Percentiles rank a stretch among this genome's conserved stretches.
Evolutionary conservation across 2,797 vertebrate species (phyloP).

Genomic region (Kryptolebias ocellatus): DNA sequence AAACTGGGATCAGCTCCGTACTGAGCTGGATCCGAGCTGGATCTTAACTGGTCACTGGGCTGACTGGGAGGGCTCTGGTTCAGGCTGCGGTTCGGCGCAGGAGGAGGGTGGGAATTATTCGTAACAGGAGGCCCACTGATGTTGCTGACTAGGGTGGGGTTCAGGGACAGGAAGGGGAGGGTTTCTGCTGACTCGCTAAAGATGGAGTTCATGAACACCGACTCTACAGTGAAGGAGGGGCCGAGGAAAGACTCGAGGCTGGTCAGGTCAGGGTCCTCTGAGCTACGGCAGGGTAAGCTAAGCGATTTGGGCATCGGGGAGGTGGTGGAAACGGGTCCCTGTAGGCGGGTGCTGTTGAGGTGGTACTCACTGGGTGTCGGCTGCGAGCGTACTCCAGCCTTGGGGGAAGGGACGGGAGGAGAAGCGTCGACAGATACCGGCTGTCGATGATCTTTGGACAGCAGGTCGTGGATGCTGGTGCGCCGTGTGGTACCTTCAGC

Average conservation of each 20-base stretch:
- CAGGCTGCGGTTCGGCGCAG: constrained; percentile 46
- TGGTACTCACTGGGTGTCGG: constrained; percentile 95
- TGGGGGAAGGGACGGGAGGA: constrained; percentile 72
- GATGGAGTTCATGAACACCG: constrained; percentile 82
- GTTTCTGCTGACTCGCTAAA: constrained; percentile 80
- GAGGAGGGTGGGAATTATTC: constrained; percentile 69
- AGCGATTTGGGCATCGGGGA: constrained; percentile 77
- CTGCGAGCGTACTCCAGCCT: constrained; percentile 75
- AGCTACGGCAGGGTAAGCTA: constrained; percentile 78
- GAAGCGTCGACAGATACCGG: constrained; percentile 88
- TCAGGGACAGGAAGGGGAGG: constrained; percentile 91
- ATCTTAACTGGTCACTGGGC: constrained; percentile 59
- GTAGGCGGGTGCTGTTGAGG: constrained; percentile 70
- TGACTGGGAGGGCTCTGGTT: constrained; percentile 66
- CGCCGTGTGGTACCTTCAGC: constrained; percentile 94
- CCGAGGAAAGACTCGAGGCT: constrained; percentile 81
- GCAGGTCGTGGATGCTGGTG: constrained; percentile 97
- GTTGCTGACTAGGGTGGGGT: constrained; percentile 94
- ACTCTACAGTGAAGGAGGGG: constrained; percentile 82
- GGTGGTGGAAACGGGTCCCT: constrained; percentile 46
- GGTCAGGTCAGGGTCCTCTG: constrained; percentile 78
- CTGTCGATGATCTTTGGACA: constrained; percentile 92
- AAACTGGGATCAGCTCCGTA: constrained; percentile 53
- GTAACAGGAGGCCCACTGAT: constrained; percentile 86
- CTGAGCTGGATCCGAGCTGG: constrained; percentile 32